Evolutionary conservation across 2,797 vertebrate species (phyloP).

Genomic region (Sternotherus odoratus): DNA sequence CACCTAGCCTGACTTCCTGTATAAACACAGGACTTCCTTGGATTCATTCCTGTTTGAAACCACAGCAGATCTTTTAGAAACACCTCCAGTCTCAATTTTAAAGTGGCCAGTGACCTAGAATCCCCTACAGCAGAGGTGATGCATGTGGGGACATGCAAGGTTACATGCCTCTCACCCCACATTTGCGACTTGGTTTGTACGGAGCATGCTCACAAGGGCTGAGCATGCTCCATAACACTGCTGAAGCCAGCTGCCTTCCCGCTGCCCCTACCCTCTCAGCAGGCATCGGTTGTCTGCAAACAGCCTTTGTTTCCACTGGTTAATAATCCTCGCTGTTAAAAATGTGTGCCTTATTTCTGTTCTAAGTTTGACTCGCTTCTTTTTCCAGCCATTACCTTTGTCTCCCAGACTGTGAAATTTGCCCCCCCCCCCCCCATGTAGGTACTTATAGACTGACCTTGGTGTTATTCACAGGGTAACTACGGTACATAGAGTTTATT

Average conservation of each 20-base stretch:
- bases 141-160: too few species aligned
- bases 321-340: neutral
- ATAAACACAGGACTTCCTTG: neutral
- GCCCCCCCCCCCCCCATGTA: fast-evolving
- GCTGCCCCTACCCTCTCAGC: too few species aligned
- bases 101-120: fast-evolving
- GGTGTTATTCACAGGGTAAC: neutral
- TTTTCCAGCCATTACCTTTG: neutral
- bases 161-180: too few species aligned
- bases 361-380: neutral
- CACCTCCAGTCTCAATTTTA: neutral
- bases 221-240: too few species aligned
- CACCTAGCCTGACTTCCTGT: neutral
- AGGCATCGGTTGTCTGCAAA: too few species aligned
- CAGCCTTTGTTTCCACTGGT: neutral
- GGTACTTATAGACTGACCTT: neutral
- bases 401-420: neutral
- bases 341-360: neutral
- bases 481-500: fast-evolving
- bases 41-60: neutral
- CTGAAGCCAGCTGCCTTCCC: too few species aligned
- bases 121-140: neutral
- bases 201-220: too few species aligned
- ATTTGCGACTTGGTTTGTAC: too few species aligned
- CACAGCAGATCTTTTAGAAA: neutral